Evolutionary conservation across 1,140 invertebrate genomes (phyloP).

Genomic region (Drosophila sulfurigaster): DNA sequence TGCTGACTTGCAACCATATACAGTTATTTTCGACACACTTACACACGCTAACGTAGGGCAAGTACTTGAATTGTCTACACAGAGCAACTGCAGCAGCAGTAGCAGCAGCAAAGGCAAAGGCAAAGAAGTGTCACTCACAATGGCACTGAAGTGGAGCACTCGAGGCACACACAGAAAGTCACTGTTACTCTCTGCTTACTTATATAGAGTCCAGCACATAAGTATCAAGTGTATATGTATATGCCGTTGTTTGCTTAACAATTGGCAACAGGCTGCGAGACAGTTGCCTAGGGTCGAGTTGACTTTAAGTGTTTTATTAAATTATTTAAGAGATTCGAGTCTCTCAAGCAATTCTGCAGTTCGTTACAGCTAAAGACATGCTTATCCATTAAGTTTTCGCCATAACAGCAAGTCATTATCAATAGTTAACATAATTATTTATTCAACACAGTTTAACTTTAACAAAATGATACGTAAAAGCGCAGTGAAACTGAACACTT

Average conservation of each 20-base stretch:
- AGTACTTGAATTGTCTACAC: slow-evolving; percentile 48
- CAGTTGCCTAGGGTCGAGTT: slow-evolving; percentile 26
- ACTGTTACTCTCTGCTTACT: neutral
- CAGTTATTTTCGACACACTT: slow-evolving; percentile 31
- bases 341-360: neutral
- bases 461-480: neutral
- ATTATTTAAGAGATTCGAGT: slow-evolving; percentile 29
- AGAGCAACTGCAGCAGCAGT: slow-evolving; percentile 27
- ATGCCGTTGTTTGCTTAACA: slow-evolving; percentile 65
- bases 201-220: slow-evolving; percentile 32
- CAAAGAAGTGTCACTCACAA: slow-evolving; percentile 63
- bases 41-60: slow-evolving; percentile 11
- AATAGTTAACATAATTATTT: slow-evolving; percentile 6
- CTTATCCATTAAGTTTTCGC: slow-evolving; percentile 13
- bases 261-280: slow-evolving; percentile 65
- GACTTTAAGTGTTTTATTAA: slow-evolving; percentile 32
- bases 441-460: slow-evolving; percentile 5
- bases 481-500: neutral
- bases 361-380: neutral
- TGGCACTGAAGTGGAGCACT: slow-evolving; percentile 62
- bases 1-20: slow-evolving; percentile 35
- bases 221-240: slow-evolving; percentile 59
- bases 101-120: slow-evolving; percentile 35
- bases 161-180: slow-evolving; percentile 21
- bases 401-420: slow-evolving; percentile 9